phyloP scores from a whole-genome alignment of 1,140 invertebrate species.

The Monomorium pharaonis region DNA sequence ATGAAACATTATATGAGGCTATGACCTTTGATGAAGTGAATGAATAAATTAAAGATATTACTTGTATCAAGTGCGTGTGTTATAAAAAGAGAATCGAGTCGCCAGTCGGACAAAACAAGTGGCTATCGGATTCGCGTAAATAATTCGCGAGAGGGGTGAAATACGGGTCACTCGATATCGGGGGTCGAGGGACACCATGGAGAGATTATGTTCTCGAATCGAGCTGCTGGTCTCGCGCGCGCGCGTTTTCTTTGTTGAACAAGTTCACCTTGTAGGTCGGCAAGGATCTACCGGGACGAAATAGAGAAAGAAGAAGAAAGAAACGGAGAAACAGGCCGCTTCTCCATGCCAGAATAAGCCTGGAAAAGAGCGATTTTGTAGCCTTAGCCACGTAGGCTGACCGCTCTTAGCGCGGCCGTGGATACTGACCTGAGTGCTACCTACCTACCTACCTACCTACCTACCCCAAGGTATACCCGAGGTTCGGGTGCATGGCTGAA shows the following conservation, averaged over 20 bases:
- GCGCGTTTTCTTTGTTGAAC: constrained; percentile 33
- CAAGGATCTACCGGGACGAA: neutral
- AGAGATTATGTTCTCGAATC: constrained; percentile 56
- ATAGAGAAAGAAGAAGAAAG: constrained; percentile 28
- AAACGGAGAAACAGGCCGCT: constrained; percentile 56
- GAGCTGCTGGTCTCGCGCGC: constrained; percentile 41
- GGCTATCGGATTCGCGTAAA: constrained; percentile 52
- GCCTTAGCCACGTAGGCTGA: constrained; percentile 37
- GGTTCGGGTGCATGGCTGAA: constrained; percentile 51
- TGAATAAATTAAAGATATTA: constrained; percentile 7
- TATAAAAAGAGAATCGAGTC: constrained; percentile 24
- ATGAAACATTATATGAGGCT: neutral
- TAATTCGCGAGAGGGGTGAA: constrained; percentile 48
- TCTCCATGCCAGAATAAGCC: constrained; percentile 65
- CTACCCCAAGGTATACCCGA: constrained; percentile 20
- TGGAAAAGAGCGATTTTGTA: constrained; percentile 73
- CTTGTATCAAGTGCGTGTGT: neutral
- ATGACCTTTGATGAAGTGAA: neutral
- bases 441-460: constrained; percentile 28
- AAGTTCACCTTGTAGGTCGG: constrained; percentile 10
- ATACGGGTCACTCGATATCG: constrained; percentile 48
- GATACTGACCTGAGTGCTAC: constrained; percentile 25
- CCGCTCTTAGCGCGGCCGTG: neutral
- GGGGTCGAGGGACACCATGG: constrained; percentile 19
- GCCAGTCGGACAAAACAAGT: constrained; percentile 42